A percentile compares a stretch with the other conserved stretches of the same genome.
These are phyloP conservation scores for Helogale parvula DNA, from an alignment of 2,113 vertebrate species.

Conservation along the genomic window DNA sequence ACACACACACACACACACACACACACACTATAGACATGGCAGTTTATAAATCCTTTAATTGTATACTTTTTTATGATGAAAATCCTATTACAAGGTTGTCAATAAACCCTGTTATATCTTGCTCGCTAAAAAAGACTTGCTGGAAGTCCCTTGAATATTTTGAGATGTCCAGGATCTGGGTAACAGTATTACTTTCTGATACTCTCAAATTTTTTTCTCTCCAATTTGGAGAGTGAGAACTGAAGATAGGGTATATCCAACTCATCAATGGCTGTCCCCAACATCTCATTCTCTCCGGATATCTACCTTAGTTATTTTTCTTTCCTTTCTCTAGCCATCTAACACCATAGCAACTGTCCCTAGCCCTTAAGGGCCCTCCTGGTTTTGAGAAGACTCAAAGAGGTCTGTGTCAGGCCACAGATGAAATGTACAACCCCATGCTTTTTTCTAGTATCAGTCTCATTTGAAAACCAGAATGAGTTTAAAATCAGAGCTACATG, in stretches of 20 bases:
- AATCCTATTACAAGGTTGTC: neutral
- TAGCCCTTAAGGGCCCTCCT: neutral
- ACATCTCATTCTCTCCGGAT: neutral
- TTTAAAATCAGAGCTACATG: neutral
- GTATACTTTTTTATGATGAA: neutral
- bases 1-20: neutral
- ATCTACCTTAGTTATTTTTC: neutral
- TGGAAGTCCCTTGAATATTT: neutral
- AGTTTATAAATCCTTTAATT: neutral
- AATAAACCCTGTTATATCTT: neutral
- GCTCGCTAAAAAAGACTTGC: neutral
- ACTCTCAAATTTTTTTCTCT: neutral
- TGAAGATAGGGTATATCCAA: neutral
- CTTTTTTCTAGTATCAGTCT: neutral
- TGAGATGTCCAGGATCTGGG: neutral
- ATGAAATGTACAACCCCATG: neutral
- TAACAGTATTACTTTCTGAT: neutral
- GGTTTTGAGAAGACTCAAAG: neutral
- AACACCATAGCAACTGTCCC: neutral
- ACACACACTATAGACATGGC: neutral
- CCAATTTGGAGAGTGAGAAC: neutral
- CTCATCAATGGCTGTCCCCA: neutral
- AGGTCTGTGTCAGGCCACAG: neutral
- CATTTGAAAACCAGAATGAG: conserved; percentile 28
- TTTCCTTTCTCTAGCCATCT: neutral